Evolutionary conservation across 2,888 invertebrate species (phyloP), one percentile per base, ranked within the genome.

Genomic region (Ceraclea dissimilis): DNA sequence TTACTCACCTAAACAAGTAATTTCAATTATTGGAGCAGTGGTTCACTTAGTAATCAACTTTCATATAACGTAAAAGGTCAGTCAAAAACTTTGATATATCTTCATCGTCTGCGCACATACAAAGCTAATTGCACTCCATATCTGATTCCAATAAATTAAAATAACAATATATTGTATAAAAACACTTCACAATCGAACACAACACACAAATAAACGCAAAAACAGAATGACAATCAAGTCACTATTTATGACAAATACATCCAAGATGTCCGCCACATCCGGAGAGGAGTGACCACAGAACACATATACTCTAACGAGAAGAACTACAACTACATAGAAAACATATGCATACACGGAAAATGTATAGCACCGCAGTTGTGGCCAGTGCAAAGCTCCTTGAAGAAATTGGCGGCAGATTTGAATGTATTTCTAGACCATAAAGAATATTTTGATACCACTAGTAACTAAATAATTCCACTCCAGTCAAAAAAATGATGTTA

Each of bases 201-300:
- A 33, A 31, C 50, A 21, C 39, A 39, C 50, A 58, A 58, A 54
- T 49, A 49, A 58, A 39, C 50, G 54, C 47, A 51, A 48, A 51
- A 49, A 22, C 50, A 54, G 57, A 49, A 58, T 58, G 58, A 56
- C 55, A 58, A 56, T 55, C 58, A 49, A 55, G 48, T 50, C 52
- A 57, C 57, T 57, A 50, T 54, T 58, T 54, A 58, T 58, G 58
- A 58, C 58, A 58, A 58, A 58, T 58, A 58, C 58, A 56, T 58
- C 55, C 55, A 58, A 58, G 55, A 58, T 58, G 58, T 55, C 58
- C 49, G 58, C 58, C 49, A 49, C 52, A 58, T 58, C 58, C 58
- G 58, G 58, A 44, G 39, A 39, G 39, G 39, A 39, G 48, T 51
- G 43, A 18, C 54, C 33, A 19, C 20, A 47, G 10, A 10, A 47